A percentile compares a stretch with the other conserved stretches of the same genome.
These are phyloP conservation scores for Apamea anceps DNA, from an alignment of 2,888 invertebrate genomes.

Conservation along the genomic window DNA sequence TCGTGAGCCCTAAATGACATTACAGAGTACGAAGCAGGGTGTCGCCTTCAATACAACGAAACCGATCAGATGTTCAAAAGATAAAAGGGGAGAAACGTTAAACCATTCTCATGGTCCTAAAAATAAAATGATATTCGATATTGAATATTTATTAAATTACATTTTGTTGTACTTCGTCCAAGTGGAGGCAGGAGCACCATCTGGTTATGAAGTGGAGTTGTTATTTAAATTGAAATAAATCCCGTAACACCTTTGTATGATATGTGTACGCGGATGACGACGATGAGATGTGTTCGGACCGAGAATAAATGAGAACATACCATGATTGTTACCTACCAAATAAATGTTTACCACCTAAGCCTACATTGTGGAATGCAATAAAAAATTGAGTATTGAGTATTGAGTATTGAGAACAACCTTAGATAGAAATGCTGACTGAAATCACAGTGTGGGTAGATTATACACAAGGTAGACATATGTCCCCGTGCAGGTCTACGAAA, in stretches of 20 bases:
- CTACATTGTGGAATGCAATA: too few relatives aligned
- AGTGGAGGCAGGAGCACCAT: conserved; percentile 1
- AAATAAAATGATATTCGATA: conserved; percentile 72
- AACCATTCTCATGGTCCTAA: conserved; percentile 67
- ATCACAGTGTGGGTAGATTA: not conserved
- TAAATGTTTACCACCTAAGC: too few relatives aligned
- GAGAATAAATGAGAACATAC: not conserved
- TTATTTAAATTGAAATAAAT: conserved; percentile 17
- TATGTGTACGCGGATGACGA: not conserved
- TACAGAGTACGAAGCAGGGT: conserved; percentile 63
- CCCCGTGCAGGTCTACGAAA: not conserved
- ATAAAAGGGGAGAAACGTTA: conserved; percentile 71
- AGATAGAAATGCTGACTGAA: not conserved
- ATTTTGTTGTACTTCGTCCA: conserved; percentile 9
- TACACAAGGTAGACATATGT: not conserved
- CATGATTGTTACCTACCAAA: too few relatives aligned
- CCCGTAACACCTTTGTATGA: not conserved
- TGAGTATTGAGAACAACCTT: too few relatives aligned
- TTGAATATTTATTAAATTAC: conserved; percentile 66
- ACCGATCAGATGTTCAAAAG: conserved; percentile 73
- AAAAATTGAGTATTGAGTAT: too few relatives aligned
- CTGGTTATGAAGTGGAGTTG: conserved; percentile 4
- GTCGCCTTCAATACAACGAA: conserved; percentile 71
- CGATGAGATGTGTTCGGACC: not conserved
- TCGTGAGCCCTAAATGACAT: conserved; percentile 33